Conservation (phyloP, 2,888 invertebrate species). For the Rosalia funebris region DNA sequence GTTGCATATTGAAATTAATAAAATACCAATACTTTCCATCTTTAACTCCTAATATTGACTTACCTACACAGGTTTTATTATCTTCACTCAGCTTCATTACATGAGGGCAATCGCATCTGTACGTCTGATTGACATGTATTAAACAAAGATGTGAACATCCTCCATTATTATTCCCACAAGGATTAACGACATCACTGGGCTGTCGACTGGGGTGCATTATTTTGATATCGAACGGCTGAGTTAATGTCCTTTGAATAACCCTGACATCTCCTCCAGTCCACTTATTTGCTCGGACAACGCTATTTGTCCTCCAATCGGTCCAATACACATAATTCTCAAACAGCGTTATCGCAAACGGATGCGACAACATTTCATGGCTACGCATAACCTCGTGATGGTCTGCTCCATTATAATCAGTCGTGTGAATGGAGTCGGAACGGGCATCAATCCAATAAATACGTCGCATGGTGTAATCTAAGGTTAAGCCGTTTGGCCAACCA, state of each 20-base stretch:
- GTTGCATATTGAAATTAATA: too few species aligned
- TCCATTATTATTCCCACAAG: slow-evolving; percentile 77
- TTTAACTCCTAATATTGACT: too few species aligned
- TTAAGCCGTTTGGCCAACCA: slow-evolving; percentile 88
- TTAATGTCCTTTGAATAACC: slow-evolving; percentile 82
- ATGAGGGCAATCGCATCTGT: slow-evolving; percentile 86
- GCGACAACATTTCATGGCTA: slow-evolving; percentile 80
- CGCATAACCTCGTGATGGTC: slow-evolving; percentile 73
- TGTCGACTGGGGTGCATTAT: slow-evolving; percentile 82
- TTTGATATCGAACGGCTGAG: slow-evolving; percentile 92
- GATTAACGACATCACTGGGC: slow-evolving; percentile 70
- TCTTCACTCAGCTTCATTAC: slow-evolving; percentile 80
- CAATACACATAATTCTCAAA: slow-evolving; percentile 91
- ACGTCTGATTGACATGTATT: slow-evolving; percentile 72
- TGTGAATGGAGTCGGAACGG: slow-evolving; percentile 87
- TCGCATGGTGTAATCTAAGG: slow-evolving; percentile 78
- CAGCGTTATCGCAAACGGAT: slow-evolving; percentile 89
- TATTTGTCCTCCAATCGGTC: slow-evolving; percentile 93
- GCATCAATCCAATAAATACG: slow-evolving; percentile 89
- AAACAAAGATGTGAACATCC: slow-evolving; percentile 86
- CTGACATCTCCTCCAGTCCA: slow-evolving; percentile 84
- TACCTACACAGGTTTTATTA: slow-evolving; percentile 74
- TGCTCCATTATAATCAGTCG: slow-evolving; percentile 81
- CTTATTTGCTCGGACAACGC: slow-evolving; percentile 87
- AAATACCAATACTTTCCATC: too few species aligned